A percentile compares a stretch with the other conserved stretches of the same genome.
Evolutionary conservation across 2,113 vertebrate species (phyloP).

Genomic region (Bubo blakistoni): DNA sequence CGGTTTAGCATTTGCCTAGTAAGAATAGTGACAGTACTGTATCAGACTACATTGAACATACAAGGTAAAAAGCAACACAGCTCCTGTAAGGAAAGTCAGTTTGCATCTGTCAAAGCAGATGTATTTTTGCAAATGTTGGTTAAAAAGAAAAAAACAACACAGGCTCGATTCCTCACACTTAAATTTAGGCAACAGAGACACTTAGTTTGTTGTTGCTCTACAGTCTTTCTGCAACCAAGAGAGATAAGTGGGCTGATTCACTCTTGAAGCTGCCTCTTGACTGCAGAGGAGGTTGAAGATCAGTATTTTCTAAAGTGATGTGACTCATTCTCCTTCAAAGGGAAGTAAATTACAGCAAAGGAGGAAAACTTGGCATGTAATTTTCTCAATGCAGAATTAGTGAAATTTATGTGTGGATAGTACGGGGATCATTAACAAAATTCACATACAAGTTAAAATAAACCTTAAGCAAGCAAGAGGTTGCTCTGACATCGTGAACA

Average conservation of each 20-base stretch:
- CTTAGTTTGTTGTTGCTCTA: background rate
- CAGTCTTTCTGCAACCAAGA: background rate
- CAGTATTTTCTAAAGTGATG: background rate
- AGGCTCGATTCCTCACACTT: background rate
- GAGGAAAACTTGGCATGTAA: background rate
- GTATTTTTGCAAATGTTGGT: background rate
- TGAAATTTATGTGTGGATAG: background rate
- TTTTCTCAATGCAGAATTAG: background rate
- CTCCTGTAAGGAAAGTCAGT: background rate
- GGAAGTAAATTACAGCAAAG: background rate
- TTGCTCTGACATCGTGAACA: background rate
- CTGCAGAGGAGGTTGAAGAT: background rate
- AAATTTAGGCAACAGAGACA: background rate
- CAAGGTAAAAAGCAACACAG: background rate
- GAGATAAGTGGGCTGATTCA: background rate
- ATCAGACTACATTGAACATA: background rate
- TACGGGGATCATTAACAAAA: background rate
- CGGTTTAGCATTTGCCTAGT: background rate
- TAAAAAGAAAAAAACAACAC: background rate
- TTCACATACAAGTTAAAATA: background rate
- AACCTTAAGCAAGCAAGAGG: background rate
- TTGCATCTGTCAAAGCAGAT: background rate
- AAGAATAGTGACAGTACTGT: background rate
- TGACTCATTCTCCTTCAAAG: background rate
- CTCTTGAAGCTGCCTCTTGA: background rate